A percentile compares a stretch with the other conserved stretches of the same genome.
These are phyloP conservation scores for Paraescarpia echinospica DNA, from an alignment of 1,140 invertebrate species.

Conservation along the genomic window DNA sequence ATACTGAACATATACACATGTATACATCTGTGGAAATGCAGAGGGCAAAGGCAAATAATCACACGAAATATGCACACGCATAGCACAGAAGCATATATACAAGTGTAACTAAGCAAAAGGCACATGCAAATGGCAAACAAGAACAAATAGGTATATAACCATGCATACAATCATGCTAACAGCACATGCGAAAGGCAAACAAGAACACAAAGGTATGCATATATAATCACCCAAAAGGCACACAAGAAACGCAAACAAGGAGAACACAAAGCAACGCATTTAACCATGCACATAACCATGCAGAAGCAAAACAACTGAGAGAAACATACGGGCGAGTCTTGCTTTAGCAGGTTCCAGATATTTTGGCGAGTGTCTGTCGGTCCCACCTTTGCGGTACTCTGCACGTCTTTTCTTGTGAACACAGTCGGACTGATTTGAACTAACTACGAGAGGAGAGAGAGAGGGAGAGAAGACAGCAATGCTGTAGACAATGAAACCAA, in stretches of 20 bases:
- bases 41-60: neutral
- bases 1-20: neutral
- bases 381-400: neutral
- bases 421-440: neutral
- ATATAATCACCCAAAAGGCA: neutral
- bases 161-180: neutral
- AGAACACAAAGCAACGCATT: neutral
- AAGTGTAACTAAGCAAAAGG: neutral
- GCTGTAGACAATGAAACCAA: neutral
- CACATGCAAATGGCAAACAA: neutral
- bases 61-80: too few species aligned
- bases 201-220: neutral
- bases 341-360: neutral
- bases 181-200: neutral
- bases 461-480: neutral
- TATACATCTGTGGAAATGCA: neutral
- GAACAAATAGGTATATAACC: neutral
- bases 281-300: neutral
- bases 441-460: neutral
- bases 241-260: neutral
- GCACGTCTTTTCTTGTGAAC: neutral
- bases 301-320: neutral
- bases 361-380: neutral
- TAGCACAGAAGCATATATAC: neutral
- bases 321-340: neutral